Evolutionary conservation across 2,888 invertebrate genomes (phyloP).

Genomic region (Endotricha flammealis): DNA sequence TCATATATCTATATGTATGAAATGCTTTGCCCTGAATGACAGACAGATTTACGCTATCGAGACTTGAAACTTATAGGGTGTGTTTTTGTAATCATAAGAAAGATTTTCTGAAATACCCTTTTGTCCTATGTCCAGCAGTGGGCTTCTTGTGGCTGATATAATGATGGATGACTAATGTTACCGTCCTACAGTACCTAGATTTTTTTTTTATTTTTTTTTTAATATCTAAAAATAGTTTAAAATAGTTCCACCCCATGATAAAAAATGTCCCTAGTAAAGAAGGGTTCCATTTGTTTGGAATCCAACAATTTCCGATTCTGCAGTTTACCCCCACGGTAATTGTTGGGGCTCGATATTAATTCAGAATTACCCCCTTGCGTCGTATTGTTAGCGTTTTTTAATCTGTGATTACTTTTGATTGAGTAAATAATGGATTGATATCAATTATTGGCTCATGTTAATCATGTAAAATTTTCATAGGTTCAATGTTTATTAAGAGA

Average conservation of each 20-base stretch:
- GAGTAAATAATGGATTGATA: slow-evolving; percentile 5
- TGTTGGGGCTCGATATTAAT: slow-evolving; percentile 57
- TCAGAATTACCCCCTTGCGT: slow-evolving; percentile 51
- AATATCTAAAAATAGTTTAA: slow-evolving; percentile 41
- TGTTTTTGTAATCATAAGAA: too few species aligned
- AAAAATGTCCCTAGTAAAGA: slow-evolving; percentile 63
- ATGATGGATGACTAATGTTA: too few species aligned
- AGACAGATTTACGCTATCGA: too few species aligned
- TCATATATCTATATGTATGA: too few species aligned
- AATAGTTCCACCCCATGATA: slow-evolving; percentile 63
- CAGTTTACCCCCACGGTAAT: slow-evolving; percentile 60
- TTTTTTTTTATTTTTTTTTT: slow-evolving; percentile 7
- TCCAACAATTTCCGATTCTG: slow-evolving; percentile 72
- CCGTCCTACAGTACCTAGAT: too few species aligned
- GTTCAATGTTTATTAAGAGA: too few species aligned
- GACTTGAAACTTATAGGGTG: too few species aligned
- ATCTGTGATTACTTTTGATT: slow-evolving; percentile 47
- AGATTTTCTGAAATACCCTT: too few species aligned
- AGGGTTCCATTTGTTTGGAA: slow-evolving; percentile 59
- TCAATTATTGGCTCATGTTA: slow-evolving; percentile 4
- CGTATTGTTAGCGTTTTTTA: slow-evolving; percentile 60
- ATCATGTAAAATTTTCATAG: too few species aligned
- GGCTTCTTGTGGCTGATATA: too few species aligned
- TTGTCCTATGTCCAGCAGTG: too few species aligned
- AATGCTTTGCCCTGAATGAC: too few species aligned